Percentiles rank a stretch among this genome's conserved stretches.
Conservation (phyloP, 2,888 invertebrate genomes). For the Pollenia angustigena region DNA sequence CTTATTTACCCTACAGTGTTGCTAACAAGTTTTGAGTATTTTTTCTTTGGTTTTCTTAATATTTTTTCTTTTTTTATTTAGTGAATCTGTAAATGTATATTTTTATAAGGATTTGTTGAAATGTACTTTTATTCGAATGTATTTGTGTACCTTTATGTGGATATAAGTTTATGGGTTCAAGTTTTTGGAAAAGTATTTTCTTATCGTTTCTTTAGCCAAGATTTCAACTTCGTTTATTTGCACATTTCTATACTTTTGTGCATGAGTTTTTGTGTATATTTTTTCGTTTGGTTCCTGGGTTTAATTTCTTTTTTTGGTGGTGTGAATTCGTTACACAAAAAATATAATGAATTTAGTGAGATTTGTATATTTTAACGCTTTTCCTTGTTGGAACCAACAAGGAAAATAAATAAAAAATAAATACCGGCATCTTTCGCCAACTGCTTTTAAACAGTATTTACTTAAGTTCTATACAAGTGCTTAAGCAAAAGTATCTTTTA, state of each 20-base stretch:
- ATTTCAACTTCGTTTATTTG: slow-evolving; percentile 36
- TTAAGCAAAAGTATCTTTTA: not conserved
- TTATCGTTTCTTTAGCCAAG: slow-evolving; percentile 66
- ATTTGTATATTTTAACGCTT: slow-evolving; percentile 69
- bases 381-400: slow-evolving; percentile 30
- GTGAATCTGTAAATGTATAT: slow-evolving; percentile 32
- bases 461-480: not conserved
- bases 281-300: slow-evolving; percentile 1
- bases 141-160: slow-evolving; percentile 13
- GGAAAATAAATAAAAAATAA: slow-evolving; percentile 16
- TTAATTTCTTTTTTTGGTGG: slow-evolving; percentile 57
- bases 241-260: slow-evolving; percentile 16
- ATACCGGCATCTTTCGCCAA: not conserved
- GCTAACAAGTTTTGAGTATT: slow-evolving; percentile 47
- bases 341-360: slow-evolving; percentile 68
- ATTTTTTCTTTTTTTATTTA: slow-evolving; percentile 50
- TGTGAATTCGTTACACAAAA: slow-evolving; percentile 61
- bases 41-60: slow-evolving; percentile 26
- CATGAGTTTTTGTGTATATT: not conserved
- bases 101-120: slow-evolving; percentile 10
- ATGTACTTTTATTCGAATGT: slow-evolving; percentile 14
- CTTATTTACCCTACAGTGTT: slow-evolving; percentile 52
- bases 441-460: slow-evolving; percentile 11
- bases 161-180: slow-evolving; percentile 50
- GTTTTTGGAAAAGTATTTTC: slow-evolving; percentile 65